Conservation (phyloP, 2,113 vertebrate species). For the Nycticryphes semicollaris region DNA sequence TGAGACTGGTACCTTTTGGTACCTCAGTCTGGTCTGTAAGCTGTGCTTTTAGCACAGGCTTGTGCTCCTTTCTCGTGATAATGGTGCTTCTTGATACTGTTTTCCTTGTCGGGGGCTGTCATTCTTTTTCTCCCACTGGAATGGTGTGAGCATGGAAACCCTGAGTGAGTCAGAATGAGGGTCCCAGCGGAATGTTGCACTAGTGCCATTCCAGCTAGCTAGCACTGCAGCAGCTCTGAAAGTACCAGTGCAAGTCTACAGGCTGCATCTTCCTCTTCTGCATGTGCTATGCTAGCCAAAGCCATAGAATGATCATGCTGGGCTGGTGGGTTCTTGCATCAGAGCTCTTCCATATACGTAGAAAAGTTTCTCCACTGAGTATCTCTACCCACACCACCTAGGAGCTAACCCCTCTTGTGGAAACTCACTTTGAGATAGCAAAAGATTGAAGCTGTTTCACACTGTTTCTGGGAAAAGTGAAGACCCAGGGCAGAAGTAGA, state of each 20-base stretch:
- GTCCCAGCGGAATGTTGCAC: background rate
- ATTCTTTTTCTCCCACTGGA: background rate
- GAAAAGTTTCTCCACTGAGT: background rate
- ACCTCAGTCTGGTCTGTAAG: background rate
- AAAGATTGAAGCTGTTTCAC: background rate
- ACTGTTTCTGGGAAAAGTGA: background rate
- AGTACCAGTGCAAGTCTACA: background rate
- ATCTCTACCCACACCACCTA: background rate
- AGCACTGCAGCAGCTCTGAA: background rate
- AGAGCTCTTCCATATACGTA: background rate
- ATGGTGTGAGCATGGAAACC: background rate
- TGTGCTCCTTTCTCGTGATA: background rate
- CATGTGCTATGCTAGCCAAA: background rate
- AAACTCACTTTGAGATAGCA: background rate
- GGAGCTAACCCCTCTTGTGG: background rate
- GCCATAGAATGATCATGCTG: background rate
- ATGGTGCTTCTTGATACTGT: background rate
- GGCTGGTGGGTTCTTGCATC: background rate
- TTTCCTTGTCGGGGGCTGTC: background rate
- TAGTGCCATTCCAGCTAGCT: background rate
- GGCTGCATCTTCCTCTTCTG: background rate
- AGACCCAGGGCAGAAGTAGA: background rate
- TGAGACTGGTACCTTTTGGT: background rate
- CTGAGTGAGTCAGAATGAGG: background rate
- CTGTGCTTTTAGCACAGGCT: background rate